Conservation (phyloP, 2,888 invertebrate genomes). For the Diaperis boleti region DNA sequence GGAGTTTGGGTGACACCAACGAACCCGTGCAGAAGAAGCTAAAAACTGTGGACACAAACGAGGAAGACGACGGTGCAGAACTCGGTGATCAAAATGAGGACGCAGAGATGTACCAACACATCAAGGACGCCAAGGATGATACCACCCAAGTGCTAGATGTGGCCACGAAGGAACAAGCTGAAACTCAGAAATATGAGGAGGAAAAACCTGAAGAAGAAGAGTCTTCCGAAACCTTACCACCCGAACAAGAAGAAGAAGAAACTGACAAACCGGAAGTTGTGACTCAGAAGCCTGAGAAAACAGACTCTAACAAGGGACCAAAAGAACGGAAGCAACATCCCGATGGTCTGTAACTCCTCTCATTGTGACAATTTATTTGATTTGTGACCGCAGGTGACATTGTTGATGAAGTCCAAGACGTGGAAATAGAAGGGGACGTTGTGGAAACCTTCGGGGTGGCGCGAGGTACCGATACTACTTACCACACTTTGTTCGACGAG, state of each 20-base stretch:
- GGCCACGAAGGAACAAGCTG: conserved; percentile 87
- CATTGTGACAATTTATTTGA: conserved; percentile 40
- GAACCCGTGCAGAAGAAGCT: conserved; percentile 75
- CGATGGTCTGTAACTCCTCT: conserved; percentile 53
- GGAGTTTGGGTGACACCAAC: conserved; percentile 75
- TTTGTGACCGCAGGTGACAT: conserved; percentile 85
- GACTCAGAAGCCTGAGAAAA: conserved; percentile 67
- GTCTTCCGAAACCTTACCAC: conserved; percentile 68
- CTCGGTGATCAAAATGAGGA: conserved; percentile 68
- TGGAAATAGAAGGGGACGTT: background rate
- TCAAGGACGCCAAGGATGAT: conserved; percentile 81
- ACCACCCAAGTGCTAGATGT: conserved; percentile 81
- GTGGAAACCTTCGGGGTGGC: conserved; percentile 75
- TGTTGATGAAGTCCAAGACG: background rate
- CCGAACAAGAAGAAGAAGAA: conserved; percentile 58
- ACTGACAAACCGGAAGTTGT: conserved; percentile 50
- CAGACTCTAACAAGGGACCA: conserved; percentile 64
- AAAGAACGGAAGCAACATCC: conserved; percentile 67
- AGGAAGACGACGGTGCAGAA: conserved; percentile 65
- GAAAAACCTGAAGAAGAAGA: conserved; percentile 70
- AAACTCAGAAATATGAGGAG: conserved; percentile 70
- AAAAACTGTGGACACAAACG: conserved; percentile 68
- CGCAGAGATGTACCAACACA: conserved; percentile 81
- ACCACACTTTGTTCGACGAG: conserved; percentile 74
- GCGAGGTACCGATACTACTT: conserved; percentile 79